Evolutionary conservation across 2,797 vertebrate species (phyloP).

Genomic region (Halcyon leucocephala): DNA sequence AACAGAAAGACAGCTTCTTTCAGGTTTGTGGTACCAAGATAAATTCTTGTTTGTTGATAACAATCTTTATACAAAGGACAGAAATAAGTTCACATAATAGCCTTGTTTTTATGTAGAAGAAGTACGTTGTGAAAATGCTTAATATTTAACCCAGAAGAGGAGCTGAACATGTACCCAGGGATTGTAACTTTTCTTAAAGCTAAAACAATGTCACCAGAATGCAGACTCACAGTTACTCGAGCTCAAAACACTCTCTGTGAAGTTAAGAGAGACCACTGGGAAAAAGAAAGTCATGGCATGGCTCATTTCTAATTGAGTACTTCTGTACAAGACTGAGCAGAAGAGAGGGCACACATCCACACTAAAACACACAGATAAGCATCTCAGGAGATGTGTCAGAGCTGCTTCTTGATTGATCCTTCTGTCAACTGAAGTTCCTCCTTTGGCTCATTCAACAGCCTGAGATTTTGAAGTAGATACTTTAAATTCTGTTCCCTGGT

Average conservation of each 20-base stretch:
- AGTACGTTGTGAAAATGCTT: not conserved
- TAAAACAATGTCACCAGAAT: not conserved
- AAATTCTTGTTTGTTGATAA: not conserved
- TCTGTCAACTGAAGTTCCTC: conserved; percentile 34
- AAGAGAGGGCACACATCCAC: not conserved
- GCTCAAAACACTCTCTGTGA: not conserved
- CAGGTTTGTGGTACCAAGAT: not conserved
- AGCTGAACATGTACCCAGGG: not conserved
- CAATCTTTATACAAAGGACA: not conserved
- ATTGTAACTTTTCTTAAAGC: not conserved
- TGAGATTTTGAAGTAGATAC: not conserved
- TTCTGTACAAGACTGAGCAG: not conserved
- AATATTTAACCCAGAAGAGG: not conserved
- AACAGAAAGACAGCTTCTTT: not conserved
- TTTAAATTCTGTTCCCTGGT: conserved; percentile 4
- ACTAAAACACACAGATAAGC: not conserved
- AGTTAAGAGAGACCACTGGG: not conserved
- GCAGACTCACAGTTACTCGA: not conserved
- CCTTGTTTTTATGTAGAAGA: not conserved
- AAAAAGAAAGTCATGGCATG: not conserved
- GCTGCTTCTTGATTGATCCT: conserved; percentile 28
- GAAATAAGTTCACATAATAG: not conserved
- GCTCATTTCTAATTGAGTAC: not conserved
- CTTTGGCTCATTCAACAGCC: not conserved
- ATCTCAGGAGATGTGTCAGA: not conserved